A percentile compares a stretch with the other conserved stretches of the same genome.
Evolutionary conservation across 2,888 invertebrate genomes (phyloP).

Genomic region (Lacanobia wlatinum): DNA sequence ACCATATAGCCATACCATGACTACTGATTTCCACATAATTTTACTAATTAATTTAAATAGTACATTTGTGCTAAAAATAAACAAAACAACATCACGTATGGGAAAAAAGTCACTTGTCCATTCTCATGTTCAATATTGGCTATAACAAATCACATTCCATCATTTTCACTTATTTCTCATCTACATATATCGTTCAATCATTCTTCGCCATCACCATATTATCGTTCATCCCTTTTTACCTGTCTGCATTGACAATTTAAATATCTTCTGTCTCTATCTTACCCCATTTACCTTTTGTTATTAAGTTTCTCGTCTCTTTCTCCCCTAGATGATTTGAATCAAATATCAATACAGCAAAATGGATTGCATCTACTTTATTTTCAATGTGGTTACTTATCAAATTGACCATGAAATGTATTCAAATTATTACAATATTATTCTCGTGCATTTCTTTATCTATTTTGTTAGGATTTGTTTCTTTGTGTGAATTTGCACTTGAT

Average conservation of each 20-base stretch:
- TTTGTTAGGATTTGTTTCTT: constrained; percentile 39
- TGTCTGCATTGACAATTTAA: constrained; percentile 32
- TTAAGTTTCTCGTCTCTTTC: constrained; percentile 22
- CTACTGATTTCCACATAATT: too few species aligned
- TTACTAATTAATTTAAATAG: too few species aligned
- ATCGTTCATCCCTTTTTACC: constrained; percentile 38
- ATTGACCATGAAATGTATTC: constrained; percentile 87
- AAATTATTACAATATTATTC: constrained; percentile 71
- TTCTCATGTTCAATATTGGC: constrained; percentile 53
- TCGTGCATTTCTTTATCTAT: constrained; percentile 45
- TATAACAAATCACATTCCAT: constrained; percentile 53
- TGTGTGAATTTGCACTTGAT: constrained; percentile 71
- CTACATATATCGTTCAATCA: constrained; percentile 62
- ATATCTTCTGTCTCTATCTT: constrained; percentile 37
- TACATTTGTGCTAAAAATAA: neutral
- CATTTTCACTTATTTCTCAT: constrained; percentile 48
- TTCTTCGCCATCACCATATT: constrained; percentile 40
- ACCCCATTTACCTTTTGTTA: neutral
- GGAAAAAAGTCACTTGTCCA: constrained; percentile 31
- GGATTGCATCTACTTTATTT: constrained; percentile 60
- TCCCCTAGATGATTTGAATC: constrained; percentile 78
- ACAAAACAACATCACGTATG: constrained; percentile 24
- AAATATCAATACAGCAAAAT: constrained; percentile 78
- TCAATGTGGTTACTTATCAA: constrained; percentile 81
- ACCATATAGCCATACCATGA: too few species aligned